A percentile compares a stretch with the other conserved stretches of the same genome.
Evolutionary conservation across 2,113 vertebrate genomes (phyloP).

Genomic region (Mystacornis crossleyi): DNA sequence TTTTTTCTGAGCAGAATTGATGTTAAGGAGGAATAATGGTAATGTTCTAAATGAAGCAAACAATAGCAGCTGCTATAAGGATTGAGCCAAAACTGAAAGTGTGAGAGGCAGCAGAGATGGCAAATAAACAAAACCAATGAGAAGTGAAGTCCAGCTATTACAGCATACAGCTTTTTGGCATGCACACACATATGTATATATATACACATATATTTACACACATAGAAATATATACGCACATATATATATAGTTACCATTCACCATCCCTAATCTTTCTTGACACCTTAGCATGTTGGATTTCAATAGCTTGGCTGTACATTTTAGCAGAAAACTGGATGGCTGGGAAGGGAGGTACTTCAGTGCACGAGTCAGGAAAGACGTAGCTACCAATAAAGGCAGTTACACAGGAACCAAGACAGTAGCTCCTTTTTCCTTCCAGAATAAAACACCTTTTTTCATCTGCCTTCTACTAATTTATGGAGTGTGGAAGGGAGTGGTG

Average conservation of each 20-base stretch:
- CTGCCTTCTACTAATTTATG: neutral
- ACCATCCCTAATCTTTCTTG: neutral
- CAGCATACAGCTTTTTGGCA: neutral
- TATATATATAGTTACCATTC: neutral
- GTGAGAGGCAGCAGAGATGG: neutral
- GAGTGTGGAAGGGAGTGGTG: neutral
- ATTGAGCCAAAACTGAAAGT: neutral
- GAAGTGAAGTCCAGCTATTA: neutral
- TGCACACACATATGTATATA: neutral
- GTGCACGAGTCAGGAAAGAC: neutral
- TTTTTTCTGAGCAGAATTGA: neutral
- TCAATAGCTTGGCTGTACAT: neutral
- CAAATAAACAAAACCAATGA: neutral
- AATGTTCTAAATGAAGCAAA: neutral
- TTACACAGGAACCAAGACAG: neutral
- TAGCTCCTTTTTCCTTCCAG: neutral
- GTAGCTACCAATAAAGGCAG: neutral
- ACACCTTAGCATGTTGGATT: neutral
- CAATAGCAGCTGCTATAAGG: neutral
- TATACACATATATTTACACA: no score
- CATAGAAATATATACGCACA: no score
- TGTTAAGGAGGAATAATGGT: neutral
- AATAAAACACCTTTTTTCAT: slow-evolving; percentile 6
- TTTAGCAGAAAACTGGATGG: neutral
- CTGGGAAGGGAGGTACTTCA: neutral